Evolutionary conservation across 2,113 vertebrate species (phyloP), one percentile per base, ranked within the genome.

Genomic region (Morone chrysops): DNA sequence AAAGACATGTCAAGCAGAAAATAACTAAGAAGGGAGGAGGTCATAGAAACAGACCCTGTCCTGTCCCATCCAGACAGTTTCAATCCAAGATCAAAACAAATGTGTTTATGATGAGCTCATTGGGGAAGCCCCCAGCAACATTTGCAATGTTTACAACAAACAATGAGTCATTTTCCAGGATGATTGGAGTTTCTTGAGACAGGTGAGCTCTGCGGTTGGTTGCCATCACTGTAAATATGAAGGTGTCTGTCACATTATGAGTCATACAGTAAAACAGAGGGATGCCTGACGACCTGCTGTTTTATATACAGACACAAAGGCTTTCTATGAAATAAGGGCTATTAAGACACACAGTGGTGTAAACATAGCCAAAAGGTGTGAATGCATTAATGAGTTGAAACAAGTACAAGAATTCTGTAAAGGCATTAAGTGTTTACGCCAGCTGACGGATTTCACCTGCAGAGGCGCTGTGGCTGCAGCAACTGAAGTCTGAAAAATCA

Each of bases 151-250:
- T 88, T 84, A 89, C 79, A 78, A 80, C 74, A 87, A 92, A 91
- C 81, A 88, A 69, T 92, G 90, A 93, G 85, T 94, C 87, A 93
- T 89, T 91, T 93, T 91, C 78, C 86, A 87, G 51, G n/a, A 69
- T 53, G 74, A 80, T 85, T 79, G 62, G 61, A 62, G 78, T 85
- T 25, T 72, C 40, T 71, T 25, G 25, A 57, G 72, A 84, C 86
- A 89, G 84, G 79, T 90, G 82, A 82, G 59, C 78, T 72, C 31
- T 82, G 81, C 18, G 40, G 81, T 81, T 69, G 48, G 74, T 22
- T 53, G 67, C 18, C 68, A 70, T 84, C 40, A 11, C 56, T 69
- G 48, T 73, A 73, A 80, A 87, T 73, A 87, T 75, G 22, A 87
- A 86, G 66, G 72, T 73, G 71, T 82, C 59, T 48, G 76, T 85